Base-by-base conservation (phyloP, 2,797 vertebrate genomes). In the Notolabrus celidotus region DNA sequence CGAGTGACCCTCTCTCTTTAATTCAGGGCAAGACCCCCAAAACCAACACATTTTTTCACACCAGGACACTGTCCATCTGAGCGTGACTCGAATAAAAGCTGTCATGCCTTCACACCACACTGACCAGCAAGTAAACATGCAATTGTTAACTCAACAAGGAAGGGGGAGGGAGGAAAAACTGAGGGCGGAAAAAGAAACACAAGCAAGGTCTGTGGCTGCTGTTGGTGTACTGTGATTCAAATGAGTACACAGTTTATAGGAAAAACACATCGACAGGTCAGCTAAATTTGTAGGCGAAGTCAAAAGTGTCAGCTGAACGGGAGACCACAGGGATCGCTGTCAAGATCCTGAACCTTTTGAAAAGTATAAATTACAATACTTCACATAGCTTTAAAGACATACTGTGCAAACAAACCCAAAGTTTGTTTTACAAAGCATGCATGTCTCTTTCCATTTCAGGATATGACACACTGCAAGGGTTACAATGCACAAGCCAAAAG, bases 1-100 rank as follows among this genome's bases (percentile, higher is more conserved):
- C 25, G 55, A 80, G 36, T 85, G 87, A 92, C 91, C 88, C 78
- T 81, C 68, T 77, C 67, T 88, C 82, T 88, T 86, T 82, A 74
- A 87, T 71, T 83, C 79, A 67, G 85, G 77, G 62, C 69, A 68
- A 84, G 74, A 87, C 85, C 76, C 77, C 86, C 60, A 75, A 79
- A 83, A 82, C 71, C 77, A 75, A 81, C 80, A 85, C 46, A 57
- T 81, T 86, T 80, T 74, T 74, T 82, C 71, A 80, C 79, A 81
- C 66, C 74, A 77, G 65, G 67, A 81, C 66, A 72, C 74, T 62
- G 56, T 67, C 60, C 67, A 75, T 83, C 67, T 75, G 67, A 87
- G 70, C 75, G 59, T 79, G 76, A 77, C 83, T 69, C 51, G 68
- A 80, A 78, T 83, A 79, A 80, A 85, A 78, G 84, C 79, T 39